Conservation (phyloP, 2,113 vertebrate species). For the Suncus etruscus region DNA sequence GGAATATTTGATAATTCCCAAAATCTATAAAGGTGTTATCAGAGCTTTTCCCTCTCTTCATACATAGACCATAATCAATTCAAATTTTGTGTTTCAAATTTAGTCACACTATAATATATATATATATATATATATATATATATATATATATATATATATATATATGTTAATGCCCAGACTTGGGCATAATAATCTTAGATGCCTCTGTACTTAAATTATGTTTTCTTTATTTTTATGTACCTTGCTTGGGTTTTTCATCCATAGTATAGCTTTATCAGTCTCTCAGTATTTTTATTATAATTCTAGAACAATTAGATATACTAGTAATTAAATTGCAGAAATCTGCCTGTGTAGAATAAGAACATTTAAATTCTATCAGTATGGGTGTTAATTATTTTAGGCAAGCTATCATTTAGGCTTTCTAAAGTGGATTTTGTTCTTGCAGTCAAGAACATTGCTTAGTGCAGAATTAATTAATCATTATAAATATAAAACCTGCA, state of each 20-base stretch:
- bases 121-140: background rate
- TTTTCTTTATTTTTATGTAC: constrained; percentile 41
- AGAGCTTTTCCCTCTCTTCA: background rate
- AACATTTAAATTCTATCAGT: constrained; percentile 89
- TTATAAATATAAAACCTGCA: constrained; percentile 93
- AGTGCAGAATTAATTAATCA: constrained; percentile 93
- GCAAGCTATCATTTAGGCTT: constrained; percentile 92
- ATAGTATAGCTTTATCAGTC: constrained; percentile 70
- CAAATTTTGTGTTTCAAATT: background rate
- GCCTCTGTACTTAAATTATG: background rate
- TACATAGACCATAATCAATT: background rate
- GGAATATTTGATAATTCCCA: constrained; percentile 1
- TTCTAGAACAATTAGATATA: constrained; percentile 87
- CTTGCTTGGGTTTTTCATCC: constrained; percentile 72
- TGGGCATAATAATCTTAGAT: background rate
- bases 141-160: background rate
- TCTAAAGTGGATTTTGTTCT: constrained; percentile 92
- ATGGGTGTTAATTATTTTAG: constrained; percentile 92
- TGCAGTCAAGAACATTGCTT: constrained; percentile 92
- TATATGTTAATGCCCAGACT: too few relatives aligned
- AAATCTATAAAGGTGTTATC: background rate
- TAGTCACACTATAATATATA: background rate
- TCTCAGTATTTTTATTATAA: constrained; percentile 81
- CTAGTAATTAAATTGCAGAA: constrained; percentile 87
- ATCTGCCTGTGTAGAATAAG: constrained; percentile 83